Base-by-base conservation (phyloP, 2,113 vertebrate genomes). In the Pluvialis apricaria region DNA sequence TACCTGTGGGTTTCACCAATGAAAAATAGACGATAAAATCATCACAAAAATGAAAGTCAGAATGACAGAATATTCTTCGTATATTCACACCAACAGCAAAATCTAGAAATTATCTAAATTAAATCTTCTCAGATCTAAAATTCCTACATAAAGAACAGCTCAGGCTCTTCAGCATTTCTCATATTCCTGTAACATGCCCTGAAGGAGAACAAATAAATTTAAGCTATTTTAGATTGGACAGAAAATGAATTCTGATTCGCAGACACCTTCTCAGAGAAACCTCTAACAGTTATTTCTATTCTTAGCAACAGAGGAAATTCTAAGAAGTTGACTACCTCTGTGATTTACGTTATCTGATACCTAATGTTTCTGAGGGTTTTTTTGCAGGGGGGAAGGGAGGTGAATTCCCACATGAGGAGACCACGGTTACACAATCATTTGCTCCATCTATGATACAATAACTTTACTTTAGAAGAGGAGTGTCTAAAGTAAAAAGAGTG, bases 261-360 rank as follows among this genome's bases (percentile, higher is more conserved):
- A 82, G 89, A 57, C 36, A 90, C 44, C 57, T 90, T 84, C 73
- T 81, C 19, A 73, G 83, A 88, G 44, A 83, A 81, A 83, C 28
- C 40, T 93, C 51, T 83, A 92, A 47, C 36, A 80, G 84, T 71
- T 82, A 55, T 82, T 92, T 69, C 60, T 95, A 38, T 76, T 95
- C 61, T 95, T 95, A 94, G 71, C 45, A 78, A 65, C 66, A 96
- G 78, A 91, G 40, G 76, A 94, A 94, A 80, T 90, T 87, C 52
- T 60, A 88, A 66, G 25, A 88, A 66, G 25, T 64, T 90, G 86
- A 82, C 36, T 55, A 70, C 44, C 51, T 90, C 73, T 15, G 61
- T 86, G 42, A 82, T 76, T 85, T 86, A 44, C 2, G 32, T 65
- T 75, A 82, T 81, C 75, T 84, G 82, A 96, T 93, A 73, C 58